Conservation (phyloP, 1,140 invertebrate genomes). For the Pseudachorutes palmiensis region DNA sequence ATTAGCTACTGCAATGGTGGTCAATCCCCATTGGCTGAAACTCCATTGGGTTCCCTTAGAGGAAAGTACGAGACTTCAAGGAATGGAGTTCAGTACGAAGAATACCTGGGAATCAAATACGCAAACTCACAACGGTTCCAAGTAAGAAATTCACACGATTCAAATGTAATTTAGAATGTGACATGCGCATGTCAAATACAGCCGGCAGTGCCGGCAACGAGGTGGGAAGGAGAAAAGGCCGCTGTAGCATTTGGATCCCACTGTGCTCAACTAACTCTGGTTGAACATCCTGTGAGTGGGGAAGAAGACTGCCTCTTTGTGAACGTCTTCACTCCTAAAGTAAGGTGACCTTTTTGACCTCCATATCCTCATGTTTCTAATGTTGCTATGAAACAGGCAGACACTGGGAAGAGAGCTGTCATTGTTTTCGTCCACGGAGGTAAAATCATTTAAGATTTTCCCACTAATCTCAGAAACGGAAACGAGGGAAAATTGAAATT, state of each 20-base stretch:
- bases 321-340: constrained; percentile 12
- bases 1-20: too few relatives aligned
- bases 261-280: background rate
- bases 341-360: too few relatives aligned
- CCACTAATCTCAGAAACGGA: too few relatives aligned
- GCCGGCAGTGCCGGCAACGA: background rate
- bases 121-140: background rate
- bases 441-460: too few relatives aligned
- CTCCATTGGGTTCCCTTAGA: too few relatives aligned
- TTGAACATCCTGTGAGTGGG: background rate
- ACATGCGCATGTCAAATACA: background rate
- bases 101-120: background rate
- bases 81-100: background rate
- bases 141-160: background rate
- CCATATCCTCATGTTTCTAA: too few relatives aligned
- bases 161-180: background rate
- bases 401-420: too few relatives aligned
- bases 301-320: constrained; percentile 5
- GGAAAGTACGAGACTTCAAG: background rate
- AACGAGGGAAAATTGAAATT: too few relatives aligned
- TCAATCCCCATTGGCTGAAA: too few relatives aligned
- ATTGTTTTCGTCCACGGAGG: too few relatives aligned
- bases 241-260: background rate
- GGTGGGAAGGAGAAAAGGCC: background rate
- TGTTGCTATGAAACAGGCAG: too few relatives aligned